phyloP scores from a whole-genome alignment of 2,113 vertebrate genomes.

The Mus pahari region DNA sequence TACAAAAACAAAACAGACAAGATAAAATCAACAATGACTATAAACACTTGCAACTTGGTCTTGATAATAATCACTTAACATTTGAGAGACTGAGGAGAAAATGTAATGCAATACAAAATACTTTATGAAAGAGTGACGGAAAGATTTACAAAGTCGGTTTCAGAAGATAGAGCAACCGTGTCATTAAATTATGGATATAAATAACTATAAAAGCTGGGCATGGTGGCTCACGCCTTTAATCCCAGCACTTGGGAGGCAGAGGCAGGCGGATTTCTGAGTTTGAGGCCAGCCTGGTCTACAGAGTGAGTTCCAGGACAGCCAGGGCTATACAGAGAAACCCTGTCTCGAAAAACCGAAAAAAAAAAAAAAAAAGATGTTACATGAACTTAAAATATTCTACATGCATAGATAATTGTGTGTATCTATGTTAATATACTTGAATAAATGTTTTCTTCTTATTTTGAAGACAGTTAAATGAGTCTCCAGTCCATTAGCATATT shows the following conservation, averaged over 20 bases:
- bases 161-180: background rate
- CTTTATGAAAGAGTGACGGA: background rate
- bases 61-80: background rate
- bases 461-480: slow-evolving; percentile 38
- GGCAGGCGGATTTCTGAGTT: too few species aligned
- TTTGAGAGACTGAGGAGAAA: slow-evolving; percentile 4
- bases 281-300: too few species aligned
- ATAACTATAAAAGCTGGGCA: too few species aligned
- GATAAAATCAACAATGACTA: background rate
- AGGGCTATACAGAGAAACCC: too few species aligned
- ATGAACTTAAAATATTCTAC: background rate
- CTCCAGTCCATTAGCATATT: background rate
- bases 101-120: background rate
- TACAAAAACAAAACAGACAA: background rate
- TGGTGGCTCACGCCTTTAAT: too few species aligned
- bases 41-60: background rate
- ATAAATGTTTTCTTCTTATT: slow-evolving; percentile 42
- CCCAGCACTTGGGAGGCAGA: too few species aligned
- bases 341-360: too few species aligned
- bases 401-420: background rate
- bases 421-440: background rate
- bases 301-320: too few species aligned
- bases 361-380: background rate
- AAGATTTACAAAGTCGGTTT: background rate
- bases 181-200: slow-evolving; percentile 17